A percentile compares a stretch with the other conserved stretches of the same genome.
Evolutionary conservation across 2,797 vertebrate species (phyloP).

Genomic region (Hypotaenidia okinawae): DNA sequence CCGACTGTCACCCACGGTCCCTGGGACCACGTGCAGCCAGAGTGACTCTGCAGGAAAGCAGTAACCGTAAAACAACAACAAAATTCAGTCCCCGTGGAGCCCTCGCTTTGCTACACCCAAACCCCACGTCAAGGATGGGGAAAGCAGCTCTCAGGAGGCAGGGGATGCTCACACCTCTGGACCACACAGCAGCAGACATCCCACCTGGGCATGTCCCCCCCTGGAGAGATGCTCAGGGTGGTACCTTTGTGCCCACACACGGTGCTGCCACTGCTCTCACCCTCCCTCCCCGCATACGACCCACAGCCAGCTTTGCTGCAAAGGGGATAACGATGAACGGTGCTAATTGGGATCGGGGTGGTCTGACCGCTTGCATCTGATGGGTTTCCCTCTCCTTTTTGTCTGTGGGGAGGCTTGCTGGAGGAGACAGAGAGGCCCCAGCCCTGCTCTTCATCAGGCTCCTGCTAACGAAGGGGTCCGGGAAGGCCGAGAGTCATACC

Average conservation of each 20-base stretch:
- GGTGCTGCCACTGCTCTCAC: too few species aligned
- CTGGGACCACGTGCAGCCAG: background rate
- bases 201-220: background rate
- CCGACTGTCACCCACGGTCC: background rate
- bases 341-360: too few species aligned
- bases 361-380: too few species aligned
- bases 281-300: background rate
- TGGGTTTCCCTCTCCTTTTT: too few species aligned
- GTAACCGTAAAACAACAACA: accelerated
- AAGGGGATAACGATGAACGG: too few species aligned
- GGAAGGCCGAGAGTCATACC: too few species aligned
- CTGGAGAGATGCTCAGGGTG: too few species aligned
- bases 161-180: background rate
- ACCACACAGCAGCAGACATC: accelerated
- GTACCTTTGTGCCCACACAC: too few species aligned
- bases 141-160: background rate
- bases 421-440: too few species aligned
- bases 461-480: too few species aligned
- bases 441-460: too few species aligned
- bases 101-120: background rate
- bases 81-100: accelerated
- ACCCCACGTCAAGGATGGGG: accelerated
- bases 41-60: constrained; percentile 45
- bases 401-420: background rate
- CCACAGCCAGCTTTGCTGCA: background rate